A percentile compares a stretch with the other conserved stretches of the same genome.
phyloP scores from a whole-genome alignment of 30 jellyfish, hydroid and myxozoan genomes.

The Hydractinia symbiolongicarpus region DNA sequence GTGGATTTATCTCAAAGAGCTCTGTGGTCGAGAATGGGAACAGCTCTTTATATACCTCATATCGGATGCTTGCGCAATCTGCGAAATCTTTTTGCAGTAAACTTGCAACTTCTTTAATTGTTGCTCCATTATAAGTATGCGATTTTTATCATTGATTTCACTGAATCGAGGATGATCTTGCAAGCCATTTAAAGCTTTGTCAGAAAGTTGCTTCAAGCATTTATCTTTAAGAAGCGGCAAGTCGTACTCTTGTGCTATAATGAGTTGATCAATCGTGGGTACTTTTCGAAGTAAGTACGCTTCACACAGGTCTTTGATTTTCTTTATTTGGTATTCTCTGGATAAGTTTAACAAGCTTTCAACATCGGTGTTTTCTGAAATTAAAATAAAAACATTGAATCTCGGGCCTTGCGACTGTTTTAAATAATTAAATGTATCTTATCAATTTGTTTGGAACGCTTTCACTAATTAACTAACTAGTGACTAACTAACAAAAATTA shows the following conservation, averaged over 20 bases:
- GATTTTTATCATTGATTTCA: slow-evolving; percentile 48
- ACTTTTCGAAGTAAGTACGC: slow-evolving; percentile 45
- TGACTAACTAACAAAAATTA: no score
- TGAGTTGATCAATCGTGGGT: slow-evolving; percentile 59
- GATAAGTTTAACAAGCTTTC: slow-evolving; percentile 58
- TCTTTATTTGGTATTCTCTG: slow-evolving; percentile 71
- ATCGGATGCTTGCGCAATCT: slow-evolving; percentile 69
- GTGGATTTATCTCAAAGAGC: no score
- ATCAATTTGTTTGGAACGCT: no score
- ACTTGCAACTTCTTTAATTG: slow-evolving; percentile 60
- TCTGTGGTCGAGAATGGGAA: no score
- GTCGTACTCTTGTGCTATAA: slow-evolving; percentile 72
- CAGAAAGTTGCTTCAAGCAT: slow-evolving; percentile 54
- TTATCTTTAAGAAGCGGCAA: slow-evolving; percentile 38
- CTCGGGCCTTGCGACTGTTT: no score
- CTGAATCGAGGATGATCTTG: slow-evolving; percentile 71
- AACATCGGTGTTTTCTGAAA: slow-evolving; percentile 58
- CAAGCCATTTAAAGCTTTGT: slow-evolving; percentile 45
- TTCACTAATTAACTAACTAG: no score
- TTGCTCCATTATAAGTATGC: slow-evolving; percentile 46
- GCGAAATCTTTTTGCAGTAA: slow-evolving; percentile 57
- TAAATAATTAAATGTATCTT: no score
- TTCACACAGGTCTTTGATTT: slow-evolving; percentile 61
- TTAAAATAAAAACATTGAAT: background rate
- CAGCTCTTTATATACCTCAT: slow-evolving; percentile 5